These are phyloP conservation scores for Sepioteuthis lessoniana DNA, from an alignment of 2,888 invertebrate genomes.

Conservation along the genomic window DNA sequence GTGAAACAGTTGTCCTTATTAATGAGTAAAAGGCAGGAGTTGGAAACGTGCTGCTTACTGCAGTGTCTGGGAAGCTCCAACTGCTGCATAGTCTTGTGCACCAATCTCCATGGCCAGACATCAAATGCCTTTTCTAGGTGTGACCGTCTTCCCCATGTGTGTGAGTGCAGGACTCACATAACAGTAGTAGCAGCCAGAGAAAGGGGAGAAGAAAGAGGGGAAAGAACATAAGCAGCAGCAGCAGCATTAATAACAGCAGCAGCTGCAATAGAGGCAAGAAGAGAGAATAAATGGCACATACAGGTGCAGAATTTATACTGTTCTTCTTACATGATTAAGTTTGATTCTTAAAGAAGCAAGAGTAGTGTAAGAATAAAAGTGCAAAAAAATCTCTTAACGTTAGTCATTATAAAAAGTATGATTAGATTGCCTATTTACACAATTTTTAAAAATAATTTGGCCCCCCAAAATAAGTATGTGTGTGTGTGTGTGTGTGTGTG, in stretches of 20 bases:
- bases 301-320: neutral
- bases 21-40: slow-evolving; percentile 37
- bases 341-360: neutral
- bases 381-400: neutral
- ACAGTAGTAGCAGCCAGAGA: slow-evolving; percentile 33
- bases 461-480: too few species aligned
- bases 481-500: neutral
- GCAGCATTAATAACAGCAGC: neutral
- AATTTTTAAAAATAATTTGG: neutral
- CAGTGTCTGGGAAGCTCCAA: slow-evolving; percentile 43
- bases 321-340: neutral
- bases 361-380: neutral
- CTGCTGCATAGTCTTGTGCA: slow-evolving; percentile 45
- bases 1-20: slow-evolving; percentile 33
- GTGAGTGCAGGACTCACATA: slow-evolving; percentile 14
- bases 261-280: neutral
- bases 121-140: slow-evolving; percentile 34
- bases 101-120: slow-evolving; percentile 44
- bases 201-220: neutral
- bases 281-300: neutral
- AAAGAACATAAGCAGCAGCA: slow-evolving; percentile 10
- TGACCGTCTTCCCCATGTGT: slow-evolving; percentile 14
- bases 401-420: neutral
- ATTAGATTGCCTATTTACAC: neutral
- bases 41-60: slow-evolving; percentile 47